Base-by-base conservation (phyloP, 1,140 invertebrate species). In the Triops longicaudatus region DNA sequence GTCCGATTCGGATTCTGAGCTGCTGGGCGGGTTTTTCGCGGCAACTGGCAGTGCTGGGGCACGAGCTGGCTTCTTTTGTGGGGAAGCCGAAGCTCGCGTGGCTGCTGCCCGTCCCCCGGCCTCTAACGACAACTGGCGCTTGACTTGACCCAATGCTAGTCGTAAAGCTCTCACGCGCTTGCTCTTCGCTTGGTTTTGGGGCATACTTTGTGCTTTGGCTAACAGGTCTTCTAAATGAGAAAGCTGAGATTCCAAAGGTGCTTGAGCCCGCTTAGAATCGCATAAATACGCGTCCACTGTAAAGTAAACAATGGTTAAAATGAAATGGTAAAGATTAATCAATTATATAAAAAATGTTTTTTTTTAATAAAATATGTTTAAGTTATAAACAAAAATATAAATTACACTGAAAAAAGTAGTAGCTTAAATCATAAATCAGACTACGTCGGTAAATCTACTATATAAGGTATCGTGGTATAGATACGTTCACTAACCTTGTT, bases 201-300 rank as follows among this genome's bases (percentile, higher is more conserved):
- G 76, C 71, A 73, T 77, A 26, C 73, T 71, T 28, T 77, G 76
- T 44, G 72, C 76, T 72, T 73, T 73, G 41, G 27, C 37, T 12
- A 77, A 26, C 11, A 77, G 72, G 11, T 77, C 76, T 73, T 77
- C 76, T 1, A 77, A 73, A 44, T 77, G 73, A 1, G 76, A 77
- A 44, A 77, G 76, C 37, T 77, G 76, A 12, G 73, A 73, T 73
- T 77, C 76, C 72, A 73, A 73, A 11, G 76, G 12, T 9, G 73
- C 76, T 26, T 31, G 27, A 41, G 73, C 76, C 3, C 76, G 76
- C 26, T 77, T 73, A 72, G 73, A 44, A 43, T 77, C 76, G 10
- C 72, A 73, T n/a, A 77, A 42, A 27, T 77, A 77, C 14, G 63
- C 44, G 41, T 77, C 76, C 22, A 77, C 72, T 73, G 43, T 28